phyloP scores from a whole-genome alignment of 2,113 vertebrate genomes.

The Hyperopisus bebe region DNA sequence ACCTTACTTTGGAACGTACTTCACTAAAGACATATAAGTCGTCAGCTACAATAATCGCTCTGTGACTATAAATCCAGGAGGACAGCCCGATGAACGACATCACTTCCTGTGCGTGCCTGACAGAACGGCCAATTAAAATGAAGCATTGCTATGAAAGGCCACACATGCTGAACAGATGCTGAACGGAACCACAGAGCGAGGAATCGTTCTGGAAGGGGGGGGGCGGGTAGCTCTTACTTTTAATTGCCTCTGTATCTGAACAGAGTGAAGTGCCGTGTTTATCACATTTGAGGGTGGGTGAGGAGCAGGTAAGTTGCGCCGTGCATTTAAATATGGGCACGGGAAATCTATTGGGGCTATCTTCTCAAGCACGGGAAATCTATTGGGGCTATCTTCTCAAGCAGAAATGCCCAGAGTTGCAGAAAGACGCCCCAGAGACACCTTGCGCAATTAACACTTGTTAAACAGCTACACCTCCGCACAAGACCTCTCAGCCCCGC shows the following conservation, averaged over 20 bases:
- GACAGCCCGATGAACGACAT: background rate
- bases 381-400: background rate
- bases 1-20: background rate
- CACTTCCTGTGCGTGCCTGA: constrained; percentile 5
- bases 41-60: background rate
- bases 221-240: background rate
- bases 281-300: background rate
- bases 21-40: background rate
- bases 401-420: background rate
- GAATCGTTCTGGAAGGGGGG: background rate
- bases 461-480: constrained; percentile 6
- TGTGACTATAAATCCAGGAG: background rate
- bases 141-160: background rate
- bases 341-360: background rate
- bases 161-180: background rate
- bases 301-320: background rate
- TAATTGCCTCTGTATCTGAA: constrained; percentile 8
- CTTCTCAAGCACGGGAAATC: background rate
- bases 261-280: background rate
- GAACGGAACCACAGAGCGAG: background rate
- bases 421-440: background rate
- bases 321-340: constrained; percentile 8
- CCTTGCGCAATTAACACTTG: background rate
- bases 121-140: background rate
- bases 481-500: background rate